Base-by-base conservation (phyloP, 2,888 invertebrate species). In the Drosophila multiciliata region DNA sequence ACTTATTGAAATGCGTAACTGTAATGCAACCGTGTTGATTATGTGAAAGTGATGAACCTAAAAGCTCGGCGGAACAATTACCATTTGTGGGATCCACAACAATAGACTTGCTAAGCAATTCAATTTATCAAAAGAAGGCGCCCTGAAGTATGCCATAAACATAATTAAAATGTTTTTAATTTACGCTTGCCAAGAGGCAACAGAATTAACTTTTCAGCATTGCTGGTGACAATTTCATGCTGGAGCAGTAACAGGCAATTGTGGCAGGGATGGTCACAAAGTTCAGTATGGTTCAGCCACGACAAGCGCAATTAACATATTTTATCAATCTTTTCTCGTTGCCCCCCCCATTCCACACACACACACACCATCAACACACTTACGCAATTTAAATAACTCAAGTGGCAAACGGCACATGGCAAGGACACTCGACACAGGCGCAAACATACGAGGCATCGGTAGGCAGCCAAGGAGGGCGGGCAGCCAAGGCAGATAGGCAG, bases 351-450 rank as follows among this genome's bases (percentile, higher is more conserved):
- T 29, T 29, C 29, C 29, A 29, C 20, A 45, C 7, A 3, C 6
- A 36, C 20, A 45, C 20, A 9, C n/a, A n/a, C 20, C 65, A 40
- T 60, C 58, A 49, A 74, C 69, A 50, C 78, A 85, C 74, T 78
- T 82, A 80, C 82, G 83, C 82, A 86, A 86, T 87, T 87, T 87
- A 87, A 87, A 87, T 88, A 87, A 86, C 84, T 87, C 87, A 88
- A 87, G 83, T 83, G 86, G 81, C 83, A 85, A 87, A 75, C 76
- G 73, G 76, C 77, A 74, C 67, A 74, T 58, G 49, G 74, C 73
- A 82, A 84, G 83, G 83, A 85, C 83, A 76, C 83, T 82, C 80
- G 36, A 49, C 73, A 70, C 69, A 60, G 69, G 54, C 78, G 66
- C 71, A 69, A 65, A 75, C 72, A 75, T 66, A 68, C 68, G 76